phyloP scores from a whole-genome alignment of 2,113 vertebrate genomes.

The Callopanchax toddi region DNA sequence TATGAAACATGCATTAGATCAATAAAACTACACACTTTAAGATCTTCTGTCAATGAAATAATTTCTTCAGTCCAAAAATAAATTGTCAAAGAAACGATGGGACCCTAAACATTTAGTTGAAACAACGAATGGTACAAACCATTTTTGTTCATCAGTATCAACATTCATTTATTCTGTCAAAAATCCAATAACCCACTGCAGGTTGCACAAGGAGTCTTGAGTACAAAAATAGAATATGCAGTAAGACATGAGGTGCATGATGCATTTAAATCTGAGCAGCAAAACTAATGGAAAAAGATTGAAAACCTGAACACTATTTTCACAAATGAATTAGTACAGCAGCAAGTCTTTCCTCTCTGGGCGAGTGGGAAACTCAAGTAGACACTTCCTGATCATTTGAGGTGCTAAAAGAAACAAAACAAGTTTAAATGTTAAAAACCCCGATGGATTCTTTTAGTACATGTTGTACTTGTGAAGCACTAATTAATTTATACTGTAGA shows the following conservation, averaged over 20 bases:
- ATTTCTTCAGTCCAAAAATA: not conserved
- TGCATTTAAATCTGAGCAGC: slow-evolving; percentile 43
- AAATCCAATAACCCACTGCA: no score
- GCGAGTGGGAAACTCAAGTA: slow-evolving; percentile 26
- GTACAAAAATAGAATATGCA: slow-evolving; percentile 50
- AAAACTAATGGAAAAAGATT: slow-evolving; percentile 6
- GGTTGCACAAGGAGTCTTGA: slow-evolving; percentile 7
- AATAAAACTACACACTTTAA: not conserved
- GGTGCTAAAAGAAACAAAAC: slow-evolving; percentile 45
- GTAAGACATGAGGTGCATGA: slow-evolving; percentile 10
- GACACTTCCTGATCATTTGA: slow-evolving; percentile 63
- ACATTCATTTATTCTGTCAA: not conserved
- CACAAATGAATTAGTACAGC: slow-evolving; percentile 30
- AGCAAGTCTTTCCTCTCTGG: slow-evolving; percentile 31
- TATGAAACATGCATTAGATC: slow-evolving; percentile 12
- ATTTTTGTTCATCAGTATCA: not conserved
- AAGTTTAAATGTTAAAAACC: not conserved
- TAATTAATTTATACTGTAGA: no score
- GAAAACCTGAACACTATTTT: slow-evolving; percentile 28
- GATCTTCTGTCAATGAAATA: not conserved
- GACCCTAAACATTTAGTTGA: not conserved
- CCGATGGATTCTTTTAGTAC: no score
- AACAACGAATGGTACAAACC: not conserved
- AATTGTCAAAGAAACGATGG: not conserved
- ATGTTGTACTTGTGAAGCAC: no score